Base-by-base conservation (phyloP, 1,140 invertebrate genomes). In the Trachymyrmex septentrionalis region DNA sequence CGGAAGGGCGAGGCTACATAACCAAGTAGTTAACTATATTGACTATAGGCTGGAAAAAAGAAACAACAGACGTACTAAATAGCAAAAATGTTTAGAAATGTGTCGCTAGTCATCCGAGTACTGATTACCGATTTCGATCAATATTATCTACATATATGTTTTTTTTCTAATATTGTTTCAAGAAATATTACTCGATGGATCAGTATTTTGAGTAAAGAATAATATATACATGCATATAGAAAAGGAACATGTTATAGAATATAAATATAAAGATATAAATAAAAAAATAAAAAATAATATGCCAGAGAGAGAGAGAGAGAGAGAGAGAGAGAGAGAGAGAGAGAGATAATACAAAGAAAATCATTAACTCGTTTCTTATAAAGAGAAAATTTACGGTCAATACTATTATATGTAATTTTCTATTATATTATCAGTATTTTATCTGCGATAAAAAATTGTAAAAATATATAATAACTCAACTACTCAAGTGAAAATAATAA, bases 1-100 rank as follows among this genome's bases (percentile, higher is more conserved):
- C 64, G 59, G 67, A 86, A 86, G 64, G 85, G 87, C 71, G 87
- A 88, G 76, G 75, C 67, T 88, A 66, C 38, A 24, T 24, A 50
- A n/a, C 4, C 59, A 69, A 84, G 44, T 27, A 63, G 24, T 71
- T 57, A 30, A 53, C 80, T 73, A 73, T 55, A 77, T 69, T 72
- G 55, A 76, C 63, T 30, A 86, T 12, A 71, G 27, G 14, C 34
- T 14, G 27, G 38, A 53, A 44, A 2, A 12, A n/a, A 64, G 44
- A 44, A 48, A 86, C 14, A 48, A 59, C 3, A 38, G 7, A 2
- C 30, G 5, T 57, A 19, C 53, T 27, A n/a, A n/a, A n/a, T n/a
- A 14, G 64, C 16, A 27, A 34, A 63, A 24, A 21, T 50, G 27
- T 21, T 6, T 30, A 48, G 9, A 77, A 77, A 63, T 48, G 16